Evolutionary conservation across 1,140 invertebrate genomes (phyloP), one percentile per base, ranked within the genome.

Genomic region (Cotesia glomerata): DNA sequence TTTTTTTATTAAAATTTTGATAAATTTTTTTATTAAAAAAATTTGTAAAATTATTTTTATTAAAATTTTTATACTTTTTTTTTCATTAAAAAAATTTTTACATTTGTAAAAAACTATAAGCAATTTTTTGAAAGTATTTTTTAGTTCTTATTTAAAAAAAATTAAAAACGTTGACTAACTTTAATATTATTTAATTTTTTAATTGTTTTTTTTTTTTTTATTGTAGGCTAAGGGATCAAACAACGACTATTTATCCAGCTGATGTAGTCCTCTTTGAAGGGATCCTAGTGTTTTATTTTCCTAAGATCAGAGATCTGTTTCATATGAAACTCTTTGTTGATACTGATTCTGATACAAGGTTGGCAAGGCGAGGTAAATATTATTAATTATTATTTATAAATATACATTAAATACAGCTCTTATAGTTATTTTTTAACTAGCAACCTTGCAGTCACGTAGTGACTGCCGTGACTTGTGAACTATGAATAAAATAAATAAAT

Each of bases 271-370:
- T 99, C 5, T 96, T 99, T 80, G 98, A 99, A 88, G 98, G 98
- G 39, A 99, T 99, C 84, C 88, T 99, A 56, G 95, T 98, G 2
- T 99, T 99, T 88, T 99, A 99, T 87, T 97, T 97, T 85, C 94
- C 95, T 8, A 94, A 98, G 84, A 93, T 99, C 66, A 87, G 98
- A 69, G 94, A 98, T 66, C 88, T 99, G 26, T 99, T 99, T 87
- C 95, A 99, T 83, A 98, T 99, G 96, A 99, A 99, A 87, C 88
- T 99, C 7, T 99, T 99, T 89, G 98, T 99, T 26, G 98, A 99
- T 81, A 99, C 97, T 0, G 98, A 99, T 88, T 97, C 98, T 0
- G 98, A 99, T 83, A 99, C 97, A 0, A 90, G 98, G 78, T 88
- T 99, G 14, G 95, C 97, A 2, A 90, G 98, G 79, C 90, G 98